phyloP scores from a whole-genome alignment of 2,113 vertebrate genomes.

The Otus sunia region DNA sequence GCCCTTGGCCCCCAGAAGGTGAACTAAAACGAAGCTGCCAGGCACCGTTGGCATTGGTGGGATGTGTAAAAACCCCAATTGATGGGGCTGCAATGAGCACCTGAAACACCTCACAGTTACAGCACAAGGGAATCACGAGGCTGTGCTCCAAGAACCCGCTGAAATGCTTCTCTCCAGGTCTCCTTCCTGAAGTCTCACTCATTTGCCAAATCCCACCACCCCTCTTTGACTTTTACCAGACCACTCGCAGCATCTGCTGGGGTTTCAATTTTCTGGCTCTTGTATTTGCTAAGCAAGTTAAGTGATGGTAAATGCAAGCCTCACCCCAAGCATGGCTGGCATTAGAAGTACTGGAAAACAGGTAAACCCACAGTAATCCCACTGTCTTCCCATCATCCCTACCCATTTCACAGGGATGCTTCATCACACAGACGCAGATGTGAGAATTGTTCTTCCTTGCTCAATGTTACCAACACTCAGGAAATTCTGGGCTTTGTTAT shows the following conservation, averaged over 20 bases:
- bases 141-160: conserved; percentile 2
- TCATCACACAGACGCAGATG: background rate
- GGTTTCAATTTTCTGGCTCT: background rate
- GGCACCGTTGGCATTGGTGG: background rate
- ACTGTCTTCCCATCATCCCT: background rate
- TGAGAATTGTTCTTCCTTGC: background rate
- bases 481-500: background rate
- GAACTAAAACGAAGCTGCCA: background rate
- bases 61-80: background rate
- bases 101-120: background rate
- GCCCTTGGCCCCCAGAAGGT: background rate
- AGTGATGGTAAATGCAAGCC: background rate
- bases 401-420: background rate
- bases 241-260: fast-evolving
- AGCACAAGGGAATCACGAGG: conserved; percentile 68
- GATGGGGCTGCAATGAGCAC: background rate
- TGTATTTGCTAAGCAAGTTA: background rate
- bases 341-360: background rate
- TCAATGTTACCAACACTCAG: background rate
- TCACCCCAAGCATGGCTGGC: background rate
- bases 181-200: conserved; percentile 55
- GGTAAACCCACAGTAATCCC: background rate
- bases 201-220: conserved; percentile 65
- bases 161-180: conserved; percentile 67
- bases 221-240: conserved; percentile 23